These are phyloP conservation scores for Pelochelys cantorii DNA, from an alignment of 2,797 vertebrate species.

Conservation along the genomic window DNA sequence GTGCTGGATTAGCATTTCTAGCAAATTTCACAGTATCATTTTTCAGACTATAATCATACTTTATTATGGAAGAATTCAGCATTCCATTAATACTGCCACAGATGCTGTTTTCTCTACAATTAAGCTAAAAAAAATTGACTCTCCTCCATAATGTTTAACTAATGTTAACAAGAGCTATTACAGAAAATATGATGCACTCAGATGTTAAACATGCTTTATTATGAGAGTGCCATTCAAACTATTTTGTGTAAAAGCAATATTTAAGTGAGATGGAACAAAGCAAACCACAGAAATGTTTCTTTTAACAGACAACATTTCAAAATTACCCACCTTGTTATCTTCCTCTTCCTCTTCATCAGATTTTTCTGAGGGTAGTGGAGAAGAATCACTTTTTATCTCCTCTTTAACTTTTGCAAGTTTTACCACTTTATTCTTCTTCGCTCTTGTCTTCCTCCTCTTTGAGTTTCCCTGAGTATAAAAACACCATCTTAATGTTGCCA, in stretches of 20 bases:
- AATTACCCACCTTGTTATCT: constrained; percentile 81
- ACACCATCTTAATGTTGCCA: constrained; percentile 41
- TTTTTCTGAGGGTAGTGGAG: constrained; percentile 90
- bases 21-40: neutral
- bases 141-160: neutral
- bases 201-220: neutral
- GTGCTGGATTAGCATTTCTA: neutral
- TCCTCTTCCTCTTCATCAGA: constrained; percentile 91
- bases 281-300: neutral
- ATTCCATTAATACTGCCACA: neutral
- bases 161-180: neutral
- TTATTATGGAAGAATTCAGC: neutral
- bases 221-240: neutral
- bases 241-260: neutral
- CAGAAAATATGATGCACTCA: neutral
- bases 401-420: constrained; percentile 91
- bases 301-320: neutral
- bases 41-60: neutral
- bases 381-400: constrained; percentile 92
- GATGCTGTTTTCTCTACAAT: neutral
- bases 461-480: constrained; percentile 87
- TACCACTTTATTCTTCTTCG: constrained; percentile 91
- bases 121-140: neutral
- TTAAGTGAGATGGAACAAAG: neutral
- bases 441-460: constrained; percentile 91